phyloP scores from a whole-genome alignment of 2,113 vertebrate genomes.

The Indicator indicator region DNA sequence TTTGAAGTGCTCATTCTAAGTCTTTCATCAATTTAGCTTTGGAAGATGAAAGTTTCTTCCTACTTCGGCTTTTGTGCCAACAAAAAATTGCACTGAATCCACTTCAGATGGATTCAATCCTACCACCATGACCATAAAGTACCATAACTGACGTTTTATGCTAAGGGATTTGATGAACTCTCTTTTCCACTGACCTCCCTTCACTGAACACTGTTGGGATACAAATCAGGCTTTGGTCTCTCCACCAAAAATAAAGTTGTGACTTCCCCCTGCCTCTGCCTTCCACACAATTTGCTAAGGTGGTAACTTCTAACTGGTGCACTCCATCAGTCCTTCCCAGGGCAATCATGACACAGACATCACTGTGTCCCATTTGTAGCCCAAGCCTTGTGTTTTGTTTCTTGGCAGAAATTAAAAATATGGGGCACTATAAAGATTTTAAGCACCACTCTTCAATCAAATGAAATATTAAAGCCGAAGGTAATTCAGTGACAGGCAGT shows the following conservation, averaged over 20 bases:
- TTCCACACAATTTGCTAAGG: background rate
- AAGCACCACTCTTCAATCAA: slow-evolving; percentile 26
- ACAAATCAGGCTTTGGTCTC: background rate
- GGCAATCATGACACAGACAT: rapidly evolving
- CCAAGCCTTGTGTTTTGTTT: background rate
- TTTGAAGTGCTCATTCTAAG: background rate
- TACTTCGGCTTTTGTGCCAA: background rate
- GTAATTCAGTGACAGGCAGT: background rate
- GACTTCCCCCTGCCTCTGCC: background rate
- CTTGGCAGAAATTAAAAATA: background rate
- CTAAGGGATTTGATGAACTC: background rate
- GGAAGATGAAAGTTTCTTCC: background rate
- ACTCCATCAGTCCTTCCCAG: background rate
- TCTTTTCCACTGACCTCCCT: background rate
- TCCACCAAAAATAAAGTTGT: background rate
- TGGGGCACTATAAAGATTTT: background rate
- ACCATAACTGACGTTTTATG: background rate
- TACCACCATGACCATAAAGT: background rate
- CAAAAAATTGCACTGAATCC: background rate
- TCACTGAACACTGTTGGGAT: background rate
- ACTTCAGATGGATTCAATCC: background rate
- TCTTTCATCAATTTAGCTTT: background rate
- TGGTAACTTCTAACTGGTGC: background rate
- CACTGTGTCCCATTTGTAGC: background rate
- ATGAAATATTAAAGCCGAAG: slow-evolving; percentile 37